Evolutionary conservation across 2,797 vertebrate genomes (phyloP).

Genomic region (Leptoclinus maculatus): DNA sequence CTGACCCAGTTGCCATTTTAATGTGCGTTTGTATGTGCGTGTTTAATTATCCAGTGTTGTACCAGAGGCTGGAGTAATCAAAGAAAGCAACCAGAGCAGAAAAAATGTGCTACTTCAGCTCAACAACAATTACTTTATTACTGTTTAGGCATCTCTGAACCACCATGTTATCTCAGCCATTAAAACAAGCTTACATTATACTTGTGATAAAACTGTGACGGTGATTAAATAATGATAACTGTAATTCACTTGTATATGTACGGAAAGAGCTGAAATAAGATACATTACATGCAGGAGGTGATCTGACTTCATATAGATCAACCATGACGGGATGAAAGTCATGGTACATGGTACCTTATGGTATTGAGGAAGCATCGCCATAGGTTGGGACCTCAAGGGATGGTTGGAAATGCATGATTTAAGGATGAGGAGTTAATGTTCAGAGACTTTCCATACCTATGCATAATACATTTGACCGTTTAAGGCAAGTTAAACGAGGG

Average conservation of each 20-base stretch:
- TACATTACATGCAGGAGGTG: background rate
- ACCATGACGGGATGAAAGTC: background rate
- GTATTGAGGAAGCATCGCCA: constrained; percentile 22
- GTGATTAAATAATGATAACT: background rate
- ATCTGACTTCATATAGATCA: constrained; percentile 23
- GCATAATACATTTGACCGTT: constrained; percentile 6
- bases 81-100: constrained; percentile 68
- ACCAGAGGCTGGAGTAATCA: constrained; percentile 71
- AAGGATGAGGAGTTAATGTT: constrained; percentile 12
- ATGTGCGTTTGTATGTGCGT: constrained; percentile 40
- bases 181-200: constrained; percentile 5
- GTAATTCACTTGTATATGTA: background rate
- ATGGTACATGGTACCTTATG: too few relatives aligned
- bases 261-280: constrained; percentile 2
- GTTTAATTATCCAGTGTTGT: constrained; percentile 75
- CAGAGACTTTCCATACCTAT: constrained; percentile 7
- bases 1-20: constrained; percentile 82
- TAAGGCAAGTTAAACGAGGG: constrained; percentile 23
- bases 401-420: constrained; percentile 26
- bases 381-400: constrained; percentile 6
- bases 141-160: constrained; percentile 28
- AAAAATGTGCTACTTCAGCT: constrained; percentile 62
- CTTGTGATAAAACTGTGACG: background rate
- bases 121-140: constrained; percentile 56
- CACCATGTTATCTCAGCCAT: constrained; percentile 20